These are phyloP conservation scores for Toxonevra muliebris DNA, from an alignment of 2,888 invertebrate species.

Conservation along the genomic window DNA sequence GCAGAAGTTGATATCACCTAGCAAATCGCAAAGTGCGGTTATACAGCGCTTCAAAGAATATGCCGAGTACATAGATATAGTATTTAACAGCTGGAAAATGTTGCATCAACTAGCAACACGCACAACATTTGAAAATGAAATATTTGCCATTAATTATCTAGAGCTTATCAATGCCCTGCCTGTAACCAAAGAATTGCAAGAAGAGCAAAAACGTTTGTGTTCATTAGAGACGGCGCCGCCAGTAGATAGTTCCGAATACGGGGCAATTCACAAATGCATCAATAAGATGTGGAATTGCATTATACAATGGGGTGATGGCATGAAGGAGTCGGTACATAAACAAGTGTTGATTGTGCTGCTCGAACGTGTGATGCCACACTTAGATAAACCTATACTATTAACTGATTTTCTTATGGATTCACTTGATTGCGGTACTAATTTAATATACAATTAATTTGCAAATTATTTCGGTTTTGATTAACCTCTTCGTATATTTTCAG, in stretches of 20 bases:
- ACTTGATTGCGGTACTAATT: slow-evolving; percentile 75
- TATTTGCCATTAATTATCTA: slow-evolving; percentile 72
- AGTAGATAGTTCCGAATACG: slow-evolving; percentile 68
- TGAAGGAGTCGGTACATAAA: slow-evolving; percentile 76
- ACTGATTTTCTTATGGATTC: slow-evolving; percentile 94
- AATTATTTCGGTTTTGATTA: slow-evolving; percentile 2
- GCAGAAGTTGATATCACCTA: slow-evolving; percentile 71
- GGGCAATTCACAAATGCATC: slow-evolving; percentile 68
- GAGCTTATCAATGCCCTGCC: slow-evolving; percentile 70
- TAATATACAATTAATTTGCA: slow-evolving; percentile 5
- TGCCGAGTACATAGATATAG: slow-evolving; percentile 77
- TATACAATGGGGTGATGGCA: slow-evolving; percentile 69
- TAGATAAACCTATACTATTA: slow-evolving; percentile 82
- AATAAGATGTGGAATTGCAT: slow-evolving; percentile 81
- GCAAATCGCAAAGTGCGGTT: slow-evolving; percentile 70
- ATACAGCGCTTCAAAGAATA: slow-evolving; percentile 80
- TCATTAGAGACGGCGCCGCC: slow-evolving; percentile 52
- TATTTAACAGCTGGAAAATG: slow-evolving; percentile 76
- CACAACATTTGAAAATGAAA: slow-evolving; percentile 65
- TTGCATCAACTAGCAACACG: slow-evolving; percentile 70
- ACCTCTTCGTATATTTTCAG: slow-evolving; percentile 64
- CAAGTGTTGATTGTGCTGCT: slow-evolving; percentile 82
- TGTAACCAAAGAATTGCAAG: slow-evolving; percentile 59
- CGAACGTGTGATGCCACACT: slow-evolving; percentile 81
- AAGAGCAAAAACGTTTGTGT: slow-evolving; percentile 61